Evolutionary conservation across 2,113 vertebrate genomes (phyloP).

Genomic region (Ciconia stormi): DNA sequence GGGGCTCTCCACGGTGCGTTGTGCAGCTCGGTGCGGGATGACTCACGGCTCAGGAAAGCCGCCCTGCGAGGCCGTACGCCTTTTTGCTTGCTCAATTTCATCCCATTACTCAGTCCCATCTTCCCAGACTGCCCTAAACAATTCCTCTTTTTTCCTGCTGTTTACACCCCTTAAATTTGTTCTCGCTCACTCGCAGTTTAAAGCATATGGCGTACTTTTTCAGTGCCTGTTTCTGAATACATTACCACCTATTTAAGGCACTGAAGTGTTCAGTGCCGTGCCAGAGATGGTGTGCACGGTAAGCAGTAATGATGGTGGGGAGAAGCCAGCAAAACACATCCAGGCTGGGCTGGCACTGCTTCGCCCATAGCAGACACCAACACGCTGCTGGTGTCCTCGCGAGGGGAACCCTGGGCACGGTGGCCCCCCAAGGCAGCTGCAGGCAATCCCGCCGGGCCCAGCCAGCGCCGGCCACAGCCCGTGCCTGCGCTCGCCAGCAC

Average conservation of each 20-base stretch:
- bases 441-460: accelerated
- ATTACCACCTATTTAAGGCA: not conserved
- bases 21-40: not conserved
- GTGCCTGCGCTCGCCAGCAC: accelerated
- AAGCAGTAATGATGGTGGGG: not conserved
- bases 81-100: not conserved
- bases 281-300: accelerated
- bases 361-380: accelerated
- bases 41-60: not conserved
- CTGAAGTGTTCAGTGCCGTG: accelerated
- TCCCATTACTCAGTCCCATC: not conserved
- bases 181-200: not conserved
- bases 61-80: not conserved
- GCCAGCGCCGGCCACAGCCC: not conserved
- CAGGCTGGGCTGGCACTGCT: not conserved
- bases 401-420: accelerated
- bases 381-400: not conserved
- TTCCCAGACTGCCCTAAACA: not conserved
- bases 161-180: not conserved
- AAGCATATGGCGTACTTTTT: accelerated
- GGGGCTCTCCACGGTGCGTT: too few species aligned
- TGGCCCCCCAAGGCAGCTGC: accelerated
- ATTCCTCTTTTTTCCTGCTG: not conserved
- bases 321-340: not conserved
- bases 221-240: not conserved